phyloP scores from a whole-genome alignment of 2,888 invertebrate species.

The Hipparchia sbordonii region DNA sequence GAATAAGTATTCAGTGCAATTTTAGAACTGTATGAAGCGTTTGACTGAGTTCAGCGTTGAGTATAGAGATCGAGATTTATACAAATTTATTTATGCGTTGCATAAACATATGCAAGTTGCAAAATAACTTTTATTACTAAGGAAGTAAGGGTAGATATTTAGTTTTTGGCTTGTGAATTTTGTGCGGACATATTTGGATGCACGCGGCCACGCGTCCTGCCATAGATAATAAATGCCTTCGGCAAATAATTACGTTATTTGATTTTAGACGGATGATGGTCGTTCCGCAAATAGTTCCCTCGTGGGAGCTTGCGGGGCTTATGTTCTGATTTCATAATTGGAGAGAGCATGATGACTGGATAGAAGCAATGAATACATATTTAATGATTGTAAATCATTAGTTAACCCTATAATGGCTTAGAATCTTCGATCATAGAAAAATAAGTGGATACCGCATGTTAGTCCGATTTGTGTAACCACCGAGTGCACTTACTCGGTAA shows the following conservation, averaged over 20 bases:
- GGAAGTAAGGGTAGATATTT: constrained; percentile 30
- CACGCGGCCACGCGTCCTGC: constrained; percentile 73
- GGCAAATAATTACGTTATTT: constrained; percentile 81
- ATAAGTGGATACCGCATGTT: too few relatives aligned
- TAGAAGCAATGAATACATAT: constrained; percentile 14
- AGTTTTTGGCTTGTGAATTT: constrained; percentile 43
- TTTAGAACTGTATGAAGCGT: background rate
- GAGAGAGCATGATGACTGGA: constrained; percentile 27
- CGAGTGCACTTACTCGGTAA: too few relatives aligned
- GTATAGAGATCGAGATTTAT: constrained; percentile 33
- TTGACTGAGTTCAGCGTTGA: constrained; percentile 19
- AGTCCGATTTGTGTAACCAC: too few relatives aligned
- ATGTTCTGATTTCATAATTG: constrained; percentile 38
- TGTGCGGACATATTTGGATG: constrained; percentile 41
- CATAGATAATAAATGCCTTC: constrained; percentile 78
- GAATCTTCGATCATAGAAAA: too few relatives aligned
- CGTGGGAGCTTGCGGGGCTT: constrained; percentile 67
- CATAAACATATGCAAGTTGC: constrained; percentile 8
- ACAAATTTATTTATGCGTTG: constrained; percentile 25
- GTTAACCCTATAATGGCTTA: constrained; percentile 4
- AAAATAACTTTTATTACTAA: constrained; percentile 27
- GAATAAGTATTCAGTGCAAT: background rate
- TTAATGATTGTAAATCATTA: constrained; percentile 24
- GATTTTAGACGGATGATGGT: constrained; percentile 81
- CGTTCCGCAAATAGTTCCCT: constrained; percentile 65